A percentile compares a stretch with the other conserved stretches of the same genome.
phyloP scores from a whole-genome alignment of 2,888 invertebrate genomes.

The Phalera bucephala region DNA sequence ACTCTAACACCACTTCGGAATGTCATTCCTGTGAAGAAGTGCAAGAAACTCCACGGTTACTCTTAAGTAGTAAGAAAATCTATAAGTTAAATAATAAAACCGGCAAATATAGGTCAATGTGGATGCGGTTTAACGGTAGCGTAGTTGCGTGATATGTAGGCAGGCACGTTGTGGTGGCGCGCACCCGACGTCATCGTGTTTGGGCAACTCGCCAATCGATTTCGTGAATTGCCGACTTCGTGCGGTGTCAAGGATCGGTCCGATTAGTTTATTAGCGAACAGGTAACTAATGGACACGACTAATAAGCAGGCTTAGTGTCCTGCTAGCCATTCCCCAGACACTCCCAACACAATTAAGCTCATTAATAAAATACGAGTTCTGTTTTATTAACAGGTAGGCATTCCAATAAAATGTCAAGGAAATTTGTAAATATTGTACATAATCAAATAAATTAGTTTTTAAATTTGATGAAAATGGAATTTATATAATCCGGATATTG shows the following conservation, averaged over 20 bases:
- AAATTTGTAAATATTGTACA: constrained; percentile 12
- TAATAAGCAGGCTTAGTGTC: background rate
- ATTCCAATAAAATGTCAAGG: constrained; percentile 28
- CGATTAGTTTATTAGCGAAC: constrained; percentile 21
- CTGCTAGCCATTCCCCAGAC: too few species aligned
- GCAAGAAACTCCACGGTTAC: too few species aligned
- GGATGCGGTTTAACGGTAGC: too few species aligned
- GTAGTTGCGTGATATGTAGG: constrained; percentile 8
- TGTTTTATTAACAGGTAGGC: constrained; percentile 3
- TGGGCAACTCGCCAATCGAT: constrained; percentile 60
- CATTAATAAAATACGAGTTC: background rate
- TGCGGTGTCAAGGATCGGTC: constrained; percentile 38
- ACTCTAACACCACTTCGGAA: too few species aligned
- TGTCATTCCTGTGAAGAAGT: too few species aligned
- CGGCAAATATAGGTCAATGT: too few species aligned
- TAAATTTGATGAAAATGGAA: too few species aligned
- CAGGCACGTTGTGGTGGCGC: background rate
- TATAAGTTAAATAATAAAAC: too few species aligned
- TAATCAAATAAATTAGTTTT: background rate
- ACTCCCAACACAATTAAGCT: too few species aligned
- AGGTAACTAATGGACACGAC: constrained; percentile 5
- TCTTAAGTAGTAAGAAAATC: too few species aligned
- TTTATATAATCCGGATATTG: too few species aligned
- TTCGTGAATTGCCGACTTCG: constrained; percentile 37
- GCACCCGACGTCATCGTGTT: constrained; percentile 7